Percentiles rank a stretch among this genome's conserved stretches.
These are phyloP conservation scores for Neodon shergylaensis DNA, from an alignment of 2,113 vertebrate species.

Conservation along the genomic window DNA sequence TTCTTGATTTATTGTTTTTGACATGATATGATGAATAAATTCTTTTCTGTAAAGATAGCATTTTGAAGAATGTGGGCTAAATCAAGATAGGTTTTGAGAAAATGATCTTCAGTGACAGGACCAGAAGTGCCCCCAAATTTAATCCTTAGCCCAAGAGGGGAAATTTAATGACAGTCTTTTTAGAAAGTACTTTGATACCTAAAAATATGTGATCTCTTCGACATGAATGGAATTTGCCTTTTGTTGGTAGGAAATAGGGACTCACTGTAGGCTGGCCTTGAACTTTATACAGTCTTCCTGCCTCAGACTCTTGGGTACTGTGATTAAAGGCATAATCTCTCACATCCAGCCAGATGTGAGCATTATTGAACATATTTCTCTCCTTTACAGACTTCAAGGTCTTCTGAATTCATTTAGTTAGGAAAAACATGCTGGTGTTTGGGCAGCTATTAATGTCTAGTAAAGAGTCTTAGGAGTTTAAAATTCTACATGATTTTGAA, in stretches of 20 bases:
- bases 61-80: not conserved
- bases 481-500: not conserved
- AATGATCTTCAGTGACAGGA: not conserved
- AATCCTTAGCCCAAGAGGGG: not conserved
- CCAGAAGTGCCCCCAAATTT: not conserved
- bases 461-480: slow-evolving; percentile 38
- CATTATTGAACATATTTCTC: not conserved
- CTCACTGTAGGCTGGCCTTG: not conserved
- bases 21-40: not conserved
- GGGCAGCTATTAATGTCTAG: slow-evolving; percentile 36
- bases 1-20: slow-evolving; percentile 12
- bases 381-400: slow-evolving; percentile 21
- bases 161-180: not conserved
- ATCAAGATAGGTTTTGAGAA: slow-evolving; percentile 4
- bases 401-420: slow-evolving; percentile 47
- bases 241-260: not conserved
- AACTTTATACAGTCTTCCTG: not conserved
- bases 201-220: slow-evolving; percentile 13
- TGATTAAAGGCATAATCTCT: not conserved
- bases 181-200: slow-evolving; percentile 34
- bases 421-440: not conserved
- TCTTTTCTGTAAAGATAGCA: not conserved
- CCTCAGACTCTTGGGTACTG: not conserved
- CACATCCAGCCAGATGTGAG: not conserved
- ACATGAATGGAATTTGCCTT: not conserved